Percentiles rank a stretch among this genome's conserved stretches.
Conservation (phyloP, 2,113 vertebrate species). For the Chaetorhynchus papuensis region DNA sequence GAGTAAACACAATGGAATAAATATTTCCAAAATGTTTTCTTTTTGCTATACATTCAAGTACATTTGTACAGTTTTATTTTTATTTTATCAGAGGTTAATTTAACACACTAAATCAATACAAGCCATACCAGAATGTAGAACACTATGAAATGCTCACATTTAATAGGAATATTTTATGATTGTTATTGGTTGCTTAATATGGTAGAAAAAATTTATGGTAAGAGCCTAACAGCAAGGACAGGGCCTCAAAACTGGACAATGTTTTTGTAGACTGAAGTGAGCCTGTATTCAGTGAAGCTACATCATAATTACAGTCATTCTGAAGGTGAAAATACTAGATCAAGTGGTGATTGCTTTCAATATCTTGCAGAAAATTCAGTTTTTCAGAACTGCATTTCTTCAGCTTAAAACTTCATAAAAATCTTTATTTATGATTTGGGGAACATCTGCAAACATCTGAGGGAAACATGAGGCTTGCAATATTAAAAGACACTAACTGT, state of each 20-base stretch:
- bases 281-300: neutral
- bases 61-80: neutral
- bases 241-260: neutral
- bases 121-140: neutral
- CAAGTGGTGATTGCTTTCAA: neutral
- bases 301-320: neutral
- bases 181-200: neutral
- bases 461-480: neutral
- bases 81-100: neutral
- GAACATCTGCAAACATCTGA: neutral
- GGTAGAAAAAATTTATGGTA: neutral
- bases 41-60: neutral
- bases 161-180: neutral
- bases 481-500: neutral
- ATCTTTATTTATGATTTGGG: neutral
- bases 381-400: neutral
- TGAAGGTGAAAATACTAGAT: neutral
- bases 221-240: neutral
- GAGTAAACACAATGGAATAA: neutral
- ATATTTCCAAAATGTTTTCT: neutral
- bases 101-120: neutral
- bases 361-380: neutral
- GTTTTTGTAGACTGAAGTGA: neutral
- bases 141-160: neutral
- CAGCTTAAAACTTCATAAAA: neutral